A percentile compares a stretch with the other conserved stretches of the same genome.
These are phyloP conservation scores for Marronus borbonicus DNA, from an alignment of 2,888 invertebrate genomes.

Conservation along the genomic window DNA sequence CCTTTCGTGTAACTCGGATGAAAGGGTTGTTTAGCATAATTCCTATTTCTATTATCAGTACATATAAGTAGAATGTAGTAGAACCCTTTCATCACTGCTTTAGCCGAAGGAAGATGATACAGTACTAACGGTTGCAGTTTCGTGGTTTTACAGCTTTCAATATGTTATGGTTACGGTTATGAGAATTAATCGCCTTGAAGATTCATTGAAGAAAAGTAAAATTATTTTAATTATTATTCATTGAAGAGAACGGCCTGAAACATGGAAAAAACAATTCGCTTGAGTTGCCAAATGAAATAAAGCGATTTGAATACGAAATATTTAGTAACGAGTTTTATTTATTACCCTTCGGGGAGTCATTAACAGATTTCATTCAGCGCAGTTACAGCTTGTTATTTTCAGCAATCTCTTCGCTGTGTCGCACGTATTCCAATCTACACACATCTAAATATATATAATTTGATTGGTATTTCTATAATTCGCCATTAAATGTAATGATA, in stretches of 20 bases:
- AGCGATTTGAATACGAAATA: conserved; percentile 54
- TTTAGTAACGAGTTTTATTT: conserved; percentile 56
- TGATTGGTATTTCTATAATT: no score
- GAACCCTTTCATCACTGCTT: no score
- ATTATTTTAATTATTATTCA: conserved; percentile 44
- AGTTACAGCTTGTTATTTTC: conserved; percentile 38
- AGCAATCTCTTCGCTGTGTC: conserved; percentile 26
- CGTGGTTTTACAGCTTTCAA: no score
- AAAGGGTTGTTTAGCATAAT: no score
- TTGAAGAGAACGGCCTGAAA: conserved; percentile 16
- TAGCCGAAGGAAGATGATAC: no score
- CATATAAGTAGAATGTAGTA: no score
- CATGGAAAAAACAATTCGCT: conserved; percentile 51
- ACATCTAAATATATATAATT: neutral
- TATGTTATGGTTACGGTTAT: no score
- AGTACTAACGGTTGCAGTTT: no score
- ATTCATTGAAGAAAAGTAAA: neutral
- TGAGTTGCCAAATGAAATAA: conserved; percentile 37
- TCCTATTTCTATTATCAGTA: no score
- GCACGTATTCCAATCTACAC: neutral
- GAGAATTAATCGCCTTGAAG: no score
- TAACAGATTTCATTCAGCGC: conserved; percentile 53
- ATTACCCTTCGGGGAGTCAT: conserved; percentile 58
- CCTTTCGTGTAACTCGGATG: no score
- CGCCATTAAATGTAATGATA: no score